Percentiles rank a stretch among this genome's conserved stretches.
Evolutionary conservation across 2,888 invertebrate species (phyloP).

Genomic region (Alloscopus bannaensis): DNA sequence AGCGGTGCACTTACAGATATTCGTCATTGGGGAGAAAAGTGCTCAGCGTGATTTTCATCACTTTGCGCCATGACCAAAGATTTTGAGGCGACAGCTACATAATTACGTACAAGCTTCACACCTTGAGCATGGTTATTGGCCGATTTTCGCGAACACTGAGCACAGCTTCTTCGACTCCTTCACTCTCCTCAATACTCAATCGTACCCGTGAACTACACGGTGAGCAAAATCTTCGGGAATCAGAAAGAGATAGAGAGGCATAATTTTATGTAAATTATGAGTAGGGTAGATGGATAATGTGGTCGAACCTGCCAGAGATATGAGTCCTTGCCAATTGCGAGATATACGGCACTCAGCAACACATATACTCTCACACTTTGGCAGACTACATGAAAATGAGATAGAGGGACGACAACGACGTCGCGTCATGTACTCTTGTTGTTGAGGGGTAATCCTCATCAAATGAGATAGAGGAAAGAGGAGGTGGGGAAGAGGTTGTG

Average conservation of each 20-base stretch:
- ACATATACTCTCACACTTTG: background rate
- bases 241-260: too few species aligned
- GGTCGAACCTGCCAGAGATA: background rate
- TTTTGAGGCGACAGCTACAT: slow-evolving; percentile 34
- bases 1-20: background rate
- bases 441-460: background rate
- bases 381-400: too few species aligned
- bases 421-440: background rate
- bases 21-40: background rate
- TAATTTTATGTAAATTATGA: background rate
- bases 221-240: too few species aligned
- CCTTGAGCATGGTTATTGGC: slow-evolving; percentile 22
- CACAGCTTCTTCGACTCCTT: too few species aligned
- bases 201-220: too few species aligned
- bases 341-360: too few species aligned
- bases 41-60: background rate
- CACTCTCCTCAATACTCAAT: too few species aligned
- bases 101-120: slow-evolving; percentile 52
- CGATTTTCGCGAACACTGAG: too few species aligned
- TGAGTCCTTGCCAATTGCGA: background rate
- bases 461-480: background rate
- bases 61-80: background rate
- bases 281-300: background rate
- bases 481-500: background rate
- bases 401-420: too few species aligned